phyloP scores from a whole-genome alignment of 2,113 vertebrate genomes.

The Carassius carassius region DNA sequence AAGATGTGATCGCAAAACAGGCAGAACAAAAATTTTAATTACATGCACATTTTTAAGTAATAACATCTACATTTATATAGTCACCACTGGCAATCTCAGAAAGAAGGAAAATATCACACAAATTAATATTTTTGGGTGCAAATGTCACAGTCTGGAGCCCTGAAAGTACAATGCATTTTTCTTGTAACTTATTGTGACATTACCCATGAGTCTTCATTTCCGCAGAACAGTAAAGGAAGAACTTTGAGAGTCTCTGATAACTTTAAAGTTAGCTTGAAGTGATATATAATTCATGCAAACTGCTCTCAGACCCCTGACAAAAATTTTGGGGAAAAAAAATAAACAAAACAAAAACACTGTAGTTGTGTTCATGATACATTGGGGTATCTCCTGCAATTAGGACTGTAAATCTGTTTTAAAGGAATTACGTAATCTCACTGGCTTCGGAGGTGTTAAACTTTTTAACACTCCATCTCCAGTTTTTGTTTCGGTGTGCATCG shows the following conservation, averaged over 20 bases:
- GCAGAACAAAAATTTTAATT: too few relatives aligned
- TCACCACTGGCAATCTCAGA: too few relatives aligned
- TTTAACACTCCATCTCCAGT: neutral
- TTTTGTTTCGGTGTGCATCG: conserved; percentile 10
- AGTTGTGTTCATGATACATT: neutral
- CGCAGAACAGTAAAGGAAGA: neutral
- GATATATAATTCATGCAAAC: neutral
- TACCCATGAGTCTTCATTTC: neutral
- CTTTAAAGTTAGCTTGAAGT: neutral
- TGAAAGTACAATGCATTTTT: neutral
- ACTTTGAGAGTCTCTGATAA: neutral
- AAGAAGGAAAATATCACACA: too few relatives aligned
- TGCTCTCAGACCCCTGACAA: neutral
- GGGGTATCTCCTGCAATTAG: neutral
- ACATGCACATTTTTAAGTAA: too few relatives aligned
- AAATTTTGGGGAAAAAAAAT: neutral
- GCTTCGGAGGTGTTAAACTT: neutral
- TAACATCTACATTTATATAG: too few relatives aligned
- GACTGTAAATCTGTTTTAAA: neutral
- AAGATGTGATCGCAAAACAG: too few relatives aligned
- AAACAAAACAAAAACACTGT: neutral
- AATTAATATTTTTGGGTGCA: too few relatives aligned
- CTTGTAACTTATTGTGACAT: neutral
- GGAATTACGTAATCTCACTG: conserved; percentile 7
- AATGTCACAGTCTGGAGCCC: too few relatives aligned